phyloP scores from a whole-genome alignment of 2,888 invertebrate genomes.

The Serrognathus titanus region DNA sequence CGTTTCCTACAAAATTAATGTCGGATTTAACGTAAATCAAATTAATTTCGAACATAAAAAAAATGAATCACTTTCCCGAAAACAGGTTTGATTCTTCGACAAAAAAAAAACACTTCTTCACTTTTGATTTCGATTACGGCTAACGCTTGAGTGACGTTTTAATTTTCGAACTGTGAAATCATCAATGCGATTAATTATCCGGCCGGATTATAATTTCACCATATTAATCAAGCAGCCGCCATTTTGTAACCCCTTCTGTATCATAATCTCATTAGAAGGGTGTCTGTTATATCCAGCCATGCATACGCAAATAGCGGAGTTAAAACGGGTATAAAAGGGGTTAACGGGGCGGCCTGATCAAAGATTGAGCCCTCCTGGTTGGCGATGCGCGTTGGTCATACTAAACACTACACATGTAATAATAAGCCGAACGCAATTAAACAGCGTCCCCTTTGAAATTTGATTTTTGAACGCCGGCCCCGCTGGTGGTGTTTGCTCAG shows the following conservation, averaged over 20 bases:
- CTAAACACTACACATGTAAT: conserved; percentile 32
- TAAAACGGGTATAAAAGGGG: conserved; percentile 32
- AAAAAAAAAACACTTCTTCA: neutral
- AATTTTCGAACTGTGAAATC: conserved; percentile 22
- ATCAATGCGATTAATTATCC: conserved; percentile 25
- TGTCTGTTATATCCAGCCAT: conserved; percentile 46
- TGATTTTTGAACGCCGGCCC: conserved; percentile 40
- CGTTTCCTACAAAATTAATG: too few species aligned
- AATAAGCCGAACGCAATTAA: conserved; percentile 43
- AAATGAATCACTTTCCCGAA: neutral
- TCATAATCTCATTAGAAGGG: conserved; percentile 52
- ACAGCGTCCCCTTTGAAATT: conserved; percentile 42
- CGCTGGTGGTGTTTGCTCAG: conserved; percentile 38
- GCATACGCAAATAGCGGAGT: conserved; percentile 41
- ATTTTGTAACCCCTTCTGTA: conserved; percentile 49
- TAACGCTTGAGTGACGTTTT: conserved; percentile 15
- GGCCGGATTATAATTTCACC: conserved; percentile 28
- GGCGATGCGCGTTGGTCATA: conserved; percentile 29
- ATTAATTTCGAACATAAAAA: neutral
- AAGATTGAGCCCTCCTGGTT: conserved; percentile 29
- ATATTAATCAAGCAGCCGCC: conserved; percentile 41
- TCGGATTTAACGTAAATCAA: too few species aligned
- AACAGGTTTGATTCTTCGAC: neutral
- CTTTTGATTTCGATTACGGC: too few species aligned
- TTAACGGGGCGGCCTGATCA: conserved; percentile 35